Percentiles rank a stretch among this genome's conserved stretches.
Evolutionary conservation across 2,888 invertebrate species (phyloP).

Genomic region (Chesias legatella): DNA sequence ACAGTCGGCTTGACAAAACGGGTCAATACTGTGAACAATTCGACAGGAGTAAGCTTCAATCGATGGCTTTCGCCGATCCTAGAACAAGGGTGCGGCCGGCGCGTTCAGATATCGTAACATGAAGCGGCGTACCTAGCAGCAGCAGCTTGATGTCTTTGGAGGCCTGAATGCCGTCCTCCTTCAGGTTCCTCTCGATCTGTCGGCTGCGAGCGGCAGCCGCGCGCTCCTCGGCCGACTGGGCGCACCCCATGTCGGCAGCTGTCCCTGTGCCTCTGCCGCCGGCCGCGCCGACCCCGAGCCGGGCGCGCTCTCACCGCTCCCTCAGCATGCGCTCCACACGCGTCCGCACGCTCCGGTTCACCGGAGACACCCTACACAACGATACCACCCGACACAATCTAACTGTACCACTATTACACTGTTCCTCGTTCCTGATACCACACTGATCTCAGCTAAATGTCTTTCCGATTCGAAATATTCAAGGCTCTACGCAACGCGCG

Average conservation of each 20-base stretch:
- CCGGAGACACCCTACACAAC: slow-evolving; percentile 73
- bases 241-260: slow-evolving; percentile 95
- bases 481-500: slow-evolving; percentile 46
- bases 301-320: slow-evolving; percentile 82
- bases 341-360: slow-evolving; percentile 68
- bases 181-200: slow-evolving; percentile 98
- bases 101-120: slow-evolving; percentile 28
- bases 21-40: slow-evolving; percentile 22
- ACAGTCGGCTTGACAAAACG: slow-evolving; percentile 14
- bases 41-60: slow-evolving; percentile 19
- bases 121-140: slow-evolving; percentile 89
- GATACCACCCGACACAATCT: slow-evolving; percentile 71
- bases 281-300: slow-evolving; percentile 78
- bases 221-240: slow-evolving; percentile 99
- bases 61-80: slow-evolving; percentile 26
- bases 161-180: slow-evolving; percentile 98
- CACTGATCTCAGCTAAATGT: slow-evolving; percentile 37
- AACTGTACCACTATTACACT: slow-evolving; percentile 68
- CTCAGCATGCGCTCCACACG: slow-evolving; percentile 76
- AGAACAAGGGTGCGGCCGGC: slow-evolving; percentile 67
- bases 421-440: slow-evolving; percentile 42
- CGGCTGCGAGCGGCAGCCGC: slow-evolving; percentile 98
- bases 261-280: slow-evolving; percentile 73
- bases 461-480: slow-evolving; percentile 38
- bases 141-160: slow-evolving; percentile 99